Evolutionary conservation across 92 coral and sea anemone species (phyloP), one percentile per base, ranked within the genome.

Genomic region (Siderastrea siderea): DNA sequence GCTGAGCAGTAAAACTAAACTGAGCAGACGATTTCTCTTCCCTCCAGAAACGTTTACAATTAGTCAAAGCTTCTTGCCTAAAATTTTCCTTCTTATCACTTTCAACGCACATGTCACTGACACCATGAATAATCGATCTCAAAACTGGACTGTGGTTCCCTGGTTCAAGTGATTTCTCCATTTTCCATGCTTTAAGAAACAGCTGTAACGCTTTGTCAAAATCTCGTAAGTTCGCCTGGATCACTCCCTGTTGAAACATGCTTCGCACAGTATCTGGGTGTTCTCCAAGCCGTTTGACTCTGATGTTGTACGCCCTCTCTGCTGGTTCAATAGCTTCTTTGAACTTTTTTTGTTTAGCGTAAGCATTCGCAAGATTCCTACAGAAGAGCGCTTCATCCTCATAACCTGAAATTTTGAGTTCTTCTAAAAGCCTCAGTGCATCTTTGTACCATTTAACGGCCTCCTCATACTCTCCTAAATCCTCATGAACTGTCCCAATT

Each of bases 231-330:
- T 80, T 86, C 47, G 86, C 89, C 50, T 83, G 89, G 75, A 94
- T 89, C 6, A 86, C 75, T 13, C 92, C 97, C 48, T 45, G 78
- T 68, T 89, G 82, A 78, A 57, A 94, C 79, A 94, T 55, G 80
- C 95, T 94, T 10, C 91, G 82, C 68, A 86, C 95, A 1, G 95
- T 92, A 8, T 83, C 84, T 17, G 97, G 94, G 58, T 94, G 97
- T 6, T 58, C 52, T 9, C 91, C 95, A 55, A 78, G 81, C 38
- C 58, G 44, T 38, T 90, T 68, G 15, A 46, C 9, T 54, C 95
- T 78, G 61, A 83, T 80, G 54, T 86, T 84, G 49, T 86, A 94
- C 3, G 95, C 95, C 70, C 71, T 75, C 4, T 79, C 17, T 5
- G 97, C 97, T 43, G 84, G 87, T 55, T 75, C 69, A 62, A 88